Percentiles rank a stretch among this genome's conserved stretches.
phyloP scores from a whole-genome alignment of 2,888 invertebrate genomes.

The Zaprionus obscuricornis region DNA sequence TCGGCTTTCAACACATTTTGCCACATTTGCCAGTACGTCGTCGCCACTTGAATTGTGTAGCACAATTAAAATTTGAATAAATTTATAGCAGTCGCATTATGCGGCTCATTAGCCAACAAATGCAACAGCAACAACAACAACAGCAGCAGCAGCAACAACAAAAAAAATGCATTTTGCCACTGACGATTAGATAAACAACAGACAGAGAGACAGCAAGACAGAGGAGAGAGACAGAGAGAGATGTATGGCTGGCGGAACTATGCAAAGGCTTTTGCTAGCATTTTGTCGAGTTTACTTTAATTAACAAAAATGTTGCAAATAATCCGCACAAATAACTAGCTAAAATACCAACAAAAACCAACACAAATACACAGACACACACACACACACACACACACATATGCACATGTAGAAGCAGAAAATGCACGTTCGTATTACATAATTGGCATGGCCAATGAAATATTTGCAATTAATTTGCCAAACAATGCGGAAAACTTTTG shows the following conservation, averaged over 20 bases:
- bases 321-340: constrained; percentile 39
- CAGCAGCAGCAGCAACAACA: too few species aligned
- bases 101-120: constrained; percentile 64
- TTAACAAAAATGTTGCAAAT: constrained; percentile 57
- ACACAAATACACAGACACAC: constrained; percentile 16
- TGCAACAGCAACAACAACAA: too few species aligned
- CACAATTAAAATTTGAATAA: constrained; percentile 65
- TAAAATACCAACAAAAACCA: constrained; percentile 28
- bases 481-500: constrained; percentile 30
- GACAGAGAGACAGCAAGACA: too few species aligned
- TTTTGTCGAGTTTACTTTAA: constrained; percentile 59
- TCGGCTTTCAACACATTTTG: constrained; percentile 34
- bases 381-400: constrained; percentile 8
- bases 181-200: constrained; percentile 61
- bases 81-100: constrained; percentile 64
- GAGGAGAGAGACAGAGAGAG: too few species aligned
- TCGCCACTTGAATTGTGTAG: constrained; percentile 5
- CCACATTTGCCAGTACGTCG: constrained; percentile 18
- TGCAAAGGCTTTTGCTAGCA: constrained; percentile 1
- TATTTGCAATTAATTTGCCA: constrained; percentile 58
- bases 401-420: not conserved
- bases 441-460: constrained; percentile 43
- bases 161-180: constrained; percentile 28
- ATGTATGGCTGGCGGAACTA: too few species aligned
- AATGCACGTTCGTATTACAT: constrained; percentile 43